Evolutionary conservation across 1,140 invertebrate genomes (phyloP).

Genomic region (Sminthurinus signatus): DNA sequence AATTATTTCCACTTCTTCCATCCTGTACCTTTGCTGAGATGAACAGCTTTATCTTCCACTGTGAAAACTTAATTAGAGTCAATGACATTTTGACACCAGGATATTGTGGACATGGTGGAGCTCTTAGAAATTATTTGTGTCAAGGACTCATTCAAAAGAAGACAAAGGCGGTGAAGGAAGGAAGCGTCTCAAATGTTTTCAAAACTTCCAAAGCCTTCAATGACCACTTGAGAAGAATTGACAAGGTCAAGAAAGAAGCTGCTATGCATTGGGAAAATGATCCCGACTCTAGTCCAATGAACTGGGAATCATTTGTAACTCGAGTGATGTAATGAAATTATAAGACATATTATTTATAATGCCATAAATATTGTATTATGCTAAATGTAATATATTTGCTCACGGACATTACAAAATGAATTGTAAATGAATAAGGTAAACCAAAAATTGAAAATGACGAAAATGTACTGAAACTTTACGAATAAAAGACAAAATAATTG

Average conservation of each 20-base stretch:
- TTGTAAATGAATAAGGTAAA: too few species aligned
- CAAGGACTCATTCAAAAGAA: not conserved
- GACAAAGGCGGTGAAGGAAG: not conserved
- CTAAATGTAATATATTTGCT: too few species aligned
- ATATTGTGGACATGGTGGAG: conserved; percentile 9
- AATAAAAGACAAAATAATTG: too few species aligned
- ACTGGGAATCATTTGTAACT: too few species aligned
- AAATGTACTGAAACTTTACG: too few species aligned
- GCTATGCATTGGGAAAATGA: conserved; percentile 2
- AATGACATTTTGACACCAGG: conserved; percentile 16
- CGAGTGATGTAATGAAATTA: too few species aligned
- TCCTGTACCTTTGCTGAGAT: not conserved
- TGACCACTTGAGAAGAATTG: not conserved
- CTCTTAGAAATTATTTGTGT: not conserved
- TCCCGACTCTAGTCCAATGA: conserved; percentile 1
- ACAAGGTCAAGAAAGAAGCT: not conserved
- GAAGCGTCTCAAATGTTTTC: not conserved
- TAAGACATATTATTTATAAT: too few species aligned
- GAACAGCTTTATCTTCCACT: conserved; percentile 10
- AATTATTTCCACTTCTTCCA: not conserved
- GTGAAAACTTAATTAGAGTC: conserved; percentile 5
- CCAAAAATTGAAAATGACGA: too few species aligned
- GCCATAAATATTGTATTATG: too few species aligned
- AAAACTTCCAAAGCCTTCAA: not conserved
- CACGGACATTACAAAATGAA: too few species aligned